Evolutionary conservation across 2,888 invertebrate species (phyloP), one percentile per base, ranked within the genome.

Genomic region (Sicus ferrugineus): DNA sequence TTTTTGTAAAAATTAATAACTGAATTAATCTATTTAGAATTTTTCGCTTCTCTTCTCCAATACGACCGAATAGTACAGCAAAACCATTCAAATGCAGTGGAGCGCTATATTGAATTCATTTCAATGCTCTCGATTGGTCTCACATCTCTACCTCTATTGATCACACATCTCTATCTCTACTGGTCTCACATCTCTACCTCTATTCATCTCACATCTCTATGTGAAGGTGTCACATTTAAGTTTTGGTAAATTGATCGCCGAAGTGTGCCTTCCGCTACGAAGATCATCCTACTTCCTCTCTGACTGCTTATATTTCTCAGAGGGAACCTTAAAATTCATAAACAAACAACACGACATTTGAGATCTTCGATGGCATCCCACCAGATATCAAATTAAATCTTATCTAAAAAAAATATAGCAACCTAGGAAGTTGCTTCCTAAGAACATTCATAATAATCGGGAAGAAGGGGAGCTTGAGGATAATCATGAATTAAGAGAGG

Each of bases 161-260:
- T 16, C 5, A 9, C 9, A 4, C 7, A 42, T 16, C n/a, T n/a
- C n/a, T n/a, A n/a, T n/a, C n/a, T 46, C 4, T 3, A 7, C 28
- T 28, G 54, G 26, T 54, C 11, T 31, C 38, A 42, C 42, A 1
- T 4, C 9, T n/a, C 9, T 14, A 14, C 5, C 42, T 16, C 4
- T 16, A 9, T n/a, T 42, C 31, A 38, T 59, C 59, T 59, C 16
- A 21, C 23, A n/a, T n/a, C n/a, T 42, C n/a, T 16, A 42, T 42
- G 16, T n/a, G 16, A 42, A 3, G 42, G 5, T 42, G 50, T 30
- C 50, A 42, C 58, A 59, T 23, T 58, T 58, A 52, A 48, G 26
- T n/a, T 42, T 63, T 31, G 31, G 80, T 79, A 80, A 80, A 78
- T 75, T 80, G 78, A 80, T 79, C 78, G 76, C 62, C 72, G 77